Base-by-base conservation (phyloP, 2,113 vertebrate genomes). In the Ailurus styani region DNA sequence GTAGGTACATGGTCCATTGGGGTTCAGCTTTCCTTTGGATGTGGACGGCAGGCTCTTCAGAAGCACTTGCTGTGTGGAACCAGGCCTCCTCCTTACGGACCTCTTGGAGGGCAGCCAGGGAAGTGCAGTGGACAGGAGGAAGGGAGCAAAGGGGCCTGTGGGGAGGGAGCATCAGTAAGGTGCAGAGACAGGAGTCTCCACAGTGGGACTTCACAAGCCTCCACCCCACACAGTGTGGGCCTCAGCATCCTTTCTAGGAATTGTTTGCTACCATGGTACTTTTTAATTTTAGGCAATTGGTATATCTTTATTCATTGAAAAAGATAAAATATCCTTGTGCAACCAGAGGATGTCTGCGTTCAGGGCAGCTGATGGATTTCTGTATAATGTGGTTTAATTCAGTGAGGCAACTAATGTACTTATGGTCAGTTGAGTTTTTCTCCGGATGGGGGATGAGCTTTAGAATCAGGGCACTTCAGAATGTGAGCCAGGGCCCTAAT, bases 281-380 rank as follows among this genome's bases (percentile, higher is more conserved):
- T 92, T 93, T 91, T 90, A 95, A 95, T 93, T 97, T 95, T 82
- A 95, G n/a, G 86, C 73, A 91, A 82, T 81, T 5, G 29, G 92
- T 64, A 14, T 77, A 90, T 94, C 96, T 77, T 98, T 95, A 97
- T 97, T 97, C 90, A 97, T 96, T 97, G 87, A 96, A 94, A 42
- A 96, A 97, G 96, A 91, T 97, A 97, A 96, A 96, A 95, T 92
- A 94, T 93, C 79, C 60, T 40, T 62, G 47, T 90, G 87, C 23
- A 31, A 96, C 93, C 60, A 83, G 84, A 95, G 87, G 83, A 79
- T 45, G 29, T 14, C 34, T 40, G 78, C 84, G 90, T 79, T 40
- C 10, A 14, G 34, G 55, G 64, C 20, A 60, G 75, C 95, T 96
- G 90, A 92, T 93, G 96, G 72, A 72, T 95, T 96, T 93, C 90